Evolutionary conservation across 2,888 invertebrate species (phyloP).

Genomic region (Stegana nigrithorax): DNA sequence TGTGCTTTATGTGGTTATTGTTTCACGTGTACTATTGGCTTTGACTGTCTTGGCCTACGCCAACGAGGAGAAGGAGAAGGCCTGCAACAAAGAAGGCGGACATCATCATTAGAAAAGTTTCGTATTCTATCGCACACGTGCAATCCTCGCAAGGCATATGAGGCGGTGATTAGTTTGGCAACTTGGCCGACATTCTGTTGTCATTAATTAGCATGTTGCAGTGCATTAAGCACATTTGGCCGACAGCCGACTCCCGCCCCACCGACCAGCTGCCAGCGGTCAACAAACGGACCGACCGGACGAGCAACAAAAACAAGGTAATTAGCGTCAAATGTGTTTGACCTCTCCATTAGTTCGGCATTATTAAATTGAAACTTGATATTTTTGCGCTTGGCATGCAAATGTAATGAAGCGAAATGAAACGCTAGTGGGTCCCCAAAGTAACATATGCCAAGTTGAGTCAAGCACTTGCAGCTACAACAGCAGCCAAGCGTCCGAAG

Average conservation of each 20-base stretch:
- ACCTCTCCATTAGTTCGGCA: background rate
- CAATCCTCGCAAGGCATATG: background rate
- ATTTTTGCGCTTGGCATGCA: background rate
- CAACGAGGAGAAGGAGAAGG: too few species aligned
- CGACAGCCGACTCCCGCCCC: too few species aligned
- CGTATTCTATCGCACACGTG: background rate
- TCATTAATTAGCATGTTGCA: background rate
- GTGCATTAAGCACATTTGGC: background rate
- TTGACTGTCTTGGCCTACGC: too few species aligned
- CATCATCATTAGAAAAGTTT: constrained; percentile 7
- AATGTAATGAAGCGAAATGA: background rate
- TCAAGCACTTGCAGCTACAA: too few species aligned
- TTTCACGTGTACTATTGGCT: too few species aligned
- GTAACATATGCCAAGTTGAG: too few species aligned
- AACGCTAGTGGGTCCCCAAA: too few species aligned
- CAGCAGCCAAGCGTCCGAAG: too few species aligned
- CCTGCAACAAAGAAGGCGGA: background rate
- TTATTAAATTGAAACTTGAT: background rate
- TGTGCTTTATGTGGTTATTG: too few species aligned
- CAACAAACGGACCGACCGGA: background rate
- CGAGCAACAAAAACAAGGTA: background rate
- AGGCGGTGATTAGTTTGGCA: background rate
- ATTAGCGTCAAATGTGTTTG: background rate
- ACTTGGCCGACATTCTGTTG: background rate
- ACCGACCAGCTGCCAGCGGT: background rate